A percentile compares a stretch with the other conserved stretches of the same genome.
These are phyloP conservation scores for Phaetusa simplex DNA, from an alignment of 2,113 vertebrate species.

Conservation along the genomic window DNA sequence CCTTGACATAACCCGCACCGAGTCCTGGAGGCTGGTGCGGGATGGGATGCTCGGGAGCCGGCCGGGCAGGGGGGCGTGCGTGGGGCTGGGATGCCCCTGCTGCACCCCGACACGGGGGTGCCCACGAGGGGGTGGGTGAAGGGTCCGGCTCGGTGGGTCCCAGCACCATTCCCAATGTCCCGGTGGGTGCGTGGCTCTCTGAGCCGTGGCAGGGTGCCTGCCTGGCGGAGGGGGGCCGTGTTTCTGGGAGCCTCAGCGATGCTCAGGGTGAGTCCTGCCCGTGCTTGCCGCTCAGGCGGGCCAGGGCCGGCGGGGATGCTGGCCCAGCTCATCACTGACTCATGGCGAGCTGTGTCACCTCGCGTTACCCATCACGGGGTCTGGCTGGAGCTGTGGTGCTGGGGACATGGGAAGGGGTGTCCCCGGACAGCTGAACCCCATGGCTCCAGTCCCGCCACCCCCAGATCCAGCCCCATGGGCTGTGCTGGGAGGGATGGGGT, in stretches of 20 bases:
- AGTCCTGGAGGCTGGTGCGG: background rate
- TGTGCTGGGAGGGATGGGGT: background rate
- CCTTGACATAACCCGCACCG: constrained; percentile 72
- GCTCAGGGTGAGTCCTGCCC: background rate
- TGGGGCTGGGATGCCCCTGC: background rate
- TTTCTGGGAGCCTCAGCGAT: accelerated
- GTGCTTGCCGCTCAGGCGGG: accelerated
- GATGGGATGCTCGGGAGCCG: background rate
- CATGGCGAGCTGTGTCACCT: accelerated
- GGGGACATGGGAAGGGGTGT: accelerated
- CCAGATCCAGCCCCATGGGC: accelerated
- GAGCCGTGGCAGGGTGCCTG: background rate
- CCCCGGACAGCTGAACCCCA: background rate
- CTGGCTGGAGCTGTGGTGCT: background rate
- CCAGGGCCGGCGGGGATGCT: accelerated
- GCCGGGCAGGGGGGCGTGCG: accelerated
- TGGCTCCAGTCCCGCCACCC: background rate
- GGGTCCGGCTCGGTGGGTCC: accelerated
- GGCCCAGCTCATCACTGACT: background rate
- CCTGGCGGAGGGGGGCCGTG: accelerated
- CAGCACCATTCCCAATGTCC: accelerated
- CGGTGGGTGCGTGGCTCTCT: background rate
- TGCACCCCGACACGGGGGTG: accelerated
- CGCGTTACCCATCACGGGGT: accelerated
- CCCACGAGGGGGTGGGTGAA: accelerated